phyloP scores from a whole-genome alignment of 2,113 vertebrate species.

The Hemicordylus capensis region DNA sequence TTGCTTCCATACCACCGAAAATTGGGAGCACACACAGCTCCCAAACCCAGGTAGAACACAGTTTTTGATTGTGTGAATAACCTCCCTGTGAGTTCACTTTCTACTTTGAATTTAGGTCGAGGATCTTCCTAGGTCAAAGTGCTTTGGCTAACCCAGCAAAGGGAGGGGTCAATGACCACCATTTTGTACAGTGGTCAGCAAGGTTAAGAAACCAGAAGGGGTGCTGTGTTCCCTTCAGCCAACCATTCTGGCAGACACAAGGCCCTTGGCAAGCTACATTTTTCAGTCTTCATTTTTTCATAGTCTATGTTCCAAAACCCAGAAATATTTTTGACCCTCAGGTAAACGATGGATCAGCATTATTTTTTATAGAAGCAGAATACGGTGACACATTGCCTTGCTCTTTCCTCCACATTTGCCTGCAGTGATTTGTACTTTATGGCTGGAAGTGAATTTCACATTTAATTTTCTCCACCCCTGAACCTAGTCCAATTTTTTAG shows the following conservation, averaged over 20 bases:
- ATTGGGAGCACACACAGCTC: no score
- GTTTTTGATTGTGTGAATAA: no score
- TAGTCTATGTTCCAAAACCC: not conserved
- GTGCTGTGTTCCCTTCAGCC: no score
- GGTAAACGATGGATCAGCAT: conserved; percentile 2
- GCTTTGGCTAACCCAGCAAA: no score
- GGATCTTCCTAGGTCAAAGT: no score
- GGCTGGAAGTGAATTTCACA: conserved; percentile 4
- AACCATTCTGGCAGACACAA: not conserved
- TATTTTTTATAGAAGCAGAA: conserved; percentile 23
- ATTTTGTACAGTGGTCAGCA: no score
- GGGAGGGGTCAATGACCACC: no score
- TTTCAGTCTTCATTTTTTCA: not conserved
- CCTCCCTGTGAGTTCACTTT: no score
- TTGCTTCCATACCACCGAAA: no score
- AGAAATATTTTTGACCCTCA: not conserved
- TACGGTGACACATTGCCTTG: not conserved
- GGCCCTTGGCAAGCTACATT: not conserved
- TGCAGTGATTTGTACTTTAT: conserved; percentile 20
- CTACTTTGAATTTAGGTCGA: no score
- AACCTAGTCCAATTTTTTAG: not conserved
- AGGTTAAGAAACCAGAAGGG: no score
- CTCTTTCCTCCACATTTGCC: conserved; percentile 13
- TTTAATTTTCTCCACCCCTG: conserved; percentile 24
- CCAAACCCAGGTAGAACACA: no score